A percentile compares a stretch with the other conserved stretches of the same genome.
Conservation (phyloP, 2,888 invertebrate species). For the Oligia strigilis region DNA sequence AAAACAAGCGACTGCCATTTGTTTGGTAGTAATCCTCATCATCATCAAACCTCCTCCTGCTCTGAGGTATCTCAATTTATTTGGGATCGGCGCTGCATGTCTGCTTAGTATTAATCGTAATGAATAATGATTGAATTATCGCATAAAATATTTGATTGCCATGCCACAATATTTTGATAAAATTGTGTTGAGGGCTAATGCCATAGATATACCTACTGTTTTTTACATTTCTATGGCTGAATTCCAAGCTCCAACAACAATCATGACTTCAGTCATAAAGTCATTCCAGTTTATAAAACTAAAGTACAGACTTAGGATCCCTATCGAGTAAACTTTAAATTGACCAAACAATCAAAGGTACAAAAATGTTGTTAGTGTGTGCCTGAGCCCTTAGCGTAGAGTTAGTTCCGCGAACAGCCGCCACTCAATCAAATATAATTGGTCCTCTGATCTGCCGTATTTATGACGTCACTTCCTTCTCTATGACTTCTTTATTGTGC, state of each 20-base stretch:
- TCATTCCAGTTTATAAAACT: not conserved
- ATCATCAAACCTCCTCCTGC: not conserved
- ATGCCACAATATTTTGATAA: not conserved
- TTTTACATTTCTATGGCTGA: no score
- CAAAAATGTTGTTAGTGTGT: not conserved
- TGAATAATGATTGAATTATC: not conserved
- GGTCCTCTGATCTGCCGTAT: constrained; percentile 51
- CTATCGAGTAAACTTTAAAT: no score
- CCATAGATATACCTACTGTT: no score
- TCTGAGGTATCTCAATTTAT: not conserved
- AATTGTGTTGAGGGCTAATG: no score
- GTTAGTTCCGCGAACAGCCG: constrained; percentile 16
- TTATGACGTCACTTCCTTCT: constrained; percentile 66
- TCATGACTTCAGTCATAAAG: not conserved
- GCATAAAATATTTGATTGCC: not conserved
- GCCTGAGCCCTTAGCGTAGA: constrained; percentile 17
- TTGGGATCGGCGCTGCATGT: not conserved
- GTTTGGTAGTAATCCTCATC: no score
- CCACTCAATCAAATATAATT: constrained; percentile 69
- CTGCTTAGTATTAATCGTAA: not conserved
- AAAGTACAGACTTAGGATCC: not conserved
- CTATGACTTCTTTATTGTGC: constrained; percentile 58
- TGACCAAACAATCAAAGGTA: no score
- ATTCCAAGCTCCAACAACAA: not conserved
- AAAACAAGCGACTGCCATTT: not conserved